Conservation (phyloP, 2,888 invertebrate species). For the Rambutsinella grinnellia region DNA sequence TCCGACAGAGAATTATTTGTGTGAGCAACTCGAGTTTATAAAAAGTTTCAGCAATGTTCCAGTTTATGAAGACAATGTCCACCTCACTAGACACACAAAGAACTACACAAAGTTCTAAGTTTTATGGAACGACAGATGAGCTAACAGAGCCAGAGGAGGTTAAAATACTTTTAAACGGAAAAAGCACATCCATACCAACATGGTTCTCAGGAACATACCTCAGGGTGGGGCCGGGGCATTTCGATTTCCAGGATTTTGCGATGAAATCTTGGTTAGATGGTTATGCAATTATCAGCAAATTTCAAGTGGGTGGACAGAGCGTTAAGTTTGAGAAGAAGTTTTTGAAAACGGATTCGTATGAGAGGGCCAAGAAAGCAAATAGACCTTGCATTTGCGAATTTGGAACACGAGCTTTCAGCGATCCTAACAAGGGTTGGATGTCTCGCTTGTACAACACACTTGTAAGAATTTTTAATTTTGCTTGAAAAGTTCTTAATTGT, state of each 20-base stretch:
- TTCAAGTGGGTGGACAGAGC: slow-evolving; percentile 47
- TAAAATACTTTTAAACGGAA: too few relatives aligned
- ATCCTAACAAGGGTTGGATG: slow-evolving; percentile 52
- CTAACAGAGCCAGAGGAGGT: slow-evolving; percentile 39
- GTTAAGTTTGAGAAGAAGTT: slow-evolving; percentile 68
- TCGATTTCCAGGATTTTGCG: slow-evolving; percentile 48
- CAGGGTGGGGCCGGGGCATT: slow-evolving; percentile 41
- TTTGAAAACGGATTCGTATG: slow-evolving; percentile 70
- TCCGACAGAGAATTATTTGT: background rate
- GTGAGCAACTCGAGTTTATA: background rate
- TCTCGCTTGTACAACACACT: slow-evolving; percentile 50
- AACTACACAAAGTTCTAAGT: slow-evolving; percentile 47
- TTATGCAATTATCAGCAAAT: slow-evolving; percentile 55
- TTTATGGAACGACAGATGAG: slow-evolving; percentile 56
- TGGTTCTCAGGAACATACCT: slow-evolving; percentile 45
- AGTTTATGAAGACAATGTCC: slow-evolving; percentile 35
- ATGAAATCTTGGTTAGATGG: slow-evolving; percentile 57
- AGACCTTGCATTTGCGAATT: slow-evolving; percentile 48
- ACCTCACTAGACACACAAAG: slow-evolving; percentile 37
- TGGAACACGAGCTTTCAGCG: slow-evolving; percentile 42
- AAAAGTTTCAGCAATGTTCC: background rate
- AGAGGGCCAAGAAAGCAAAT: slow-evolving; percentile 65
- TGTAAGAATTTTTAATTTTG: slow-evolving; percentile 21
- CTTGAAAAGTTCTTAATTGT: background rate
- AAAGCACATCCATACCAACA: too few relatives aligned